These are phyloP conservation scores for Heterotilapia buettikoferi DNA, from an alignment of 2,113 vertebrate species.

Conservation along the genomic window DNA sequence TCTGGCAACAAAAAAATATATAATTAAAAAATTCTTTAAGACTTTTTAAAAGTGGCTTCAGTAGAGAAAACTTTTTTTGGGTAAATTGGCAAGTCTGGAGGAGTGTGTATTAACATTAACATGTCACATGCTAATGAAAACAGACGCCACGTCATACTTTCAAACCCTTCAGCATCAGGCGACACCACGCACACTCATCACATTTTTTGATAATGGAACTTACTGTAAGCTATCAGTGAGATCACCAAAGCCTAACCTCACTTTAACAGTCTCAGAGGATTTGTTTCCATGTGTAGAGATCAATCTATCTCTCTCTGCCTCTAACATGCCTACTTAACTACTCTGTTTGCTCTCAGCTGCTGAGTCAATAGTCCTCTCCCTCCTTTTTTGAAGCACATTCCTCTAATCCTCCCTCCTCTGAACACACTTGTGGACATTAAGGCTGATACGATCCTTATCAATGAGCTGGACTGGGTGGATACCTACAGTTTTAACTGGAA, in stretches of 20 bases:
- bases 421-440: not conserved
- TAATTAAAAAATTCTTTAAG: not conserved
- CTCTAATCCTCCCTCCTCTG: not conserved
- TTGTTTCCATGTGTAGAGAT: conserved; percentile 8
- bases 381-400: not conserved
- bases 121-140: not conserved
- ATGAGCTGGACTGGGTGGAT: not conserved
- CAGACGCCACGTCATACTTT: accelerated
- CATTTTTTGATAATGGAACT: not conserved
- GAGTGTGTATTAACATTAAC: not conserved
- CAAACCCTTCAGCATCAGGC: not conserved
- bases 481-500: not conserved
- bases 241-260: not conserved
- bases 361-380: conserved; percentile 7
- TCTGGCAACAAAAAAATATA: not conserved
- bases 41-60: not conserved
- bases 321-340: not conserved
- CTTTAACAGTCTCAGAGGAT: not conserved
- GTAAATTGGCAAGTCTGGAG: not conserved
- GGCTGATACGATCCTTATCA: not conserved
- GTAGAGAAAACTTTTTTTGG: not conserved
- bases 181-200: not conserved
- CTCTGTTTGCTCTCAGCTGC: not conserved
- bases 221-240: conserved; percentile 5
- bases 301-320: conserved; percentile 4